These are phyloP conservation scores for Microcaecilia unicolor DNA, from an alignment of 2,797 vertebrate species.

Conservation along the genomic window DNA sequence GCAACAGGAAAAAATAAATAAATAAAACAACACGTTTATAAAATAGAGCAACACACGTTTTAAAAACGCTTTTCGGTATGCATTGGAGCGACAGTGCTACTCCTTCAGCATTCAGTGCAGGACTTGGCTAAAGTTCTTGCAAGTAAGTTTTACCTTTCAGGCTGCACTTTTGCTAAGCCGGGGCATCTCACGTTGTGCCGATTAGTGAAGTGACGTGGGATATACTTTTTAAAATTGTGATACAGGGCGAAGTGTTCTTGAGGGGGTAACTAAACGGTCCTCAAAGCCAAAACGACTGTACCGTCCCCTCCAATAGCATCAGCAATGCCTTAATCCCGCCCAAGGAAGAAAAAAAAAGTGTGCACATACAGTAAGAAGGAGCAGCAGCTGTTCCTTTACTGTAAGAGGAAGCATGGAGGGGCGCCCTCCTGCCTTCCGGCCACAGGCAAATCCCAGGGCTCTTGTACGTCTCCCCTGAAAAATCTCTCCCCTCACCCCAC, in stretches of 20 bases:
- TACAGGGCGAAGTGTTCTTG: slow-evolving; percentile 14
- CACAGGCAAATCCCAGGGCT: no score
- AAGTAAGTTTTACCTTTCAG: not conserved
- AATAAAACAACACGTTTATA: not conserved
- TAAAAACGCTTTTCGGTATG: no score
- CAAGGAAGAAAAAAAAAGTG: no score
- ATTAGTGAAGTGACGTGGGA: not conserved
- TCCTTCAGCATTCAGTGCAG: no score
- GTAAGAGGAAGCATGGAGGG: slow-evolving; percentile 10
- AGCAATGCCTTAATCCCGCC: slow-evolving; percentile 10
- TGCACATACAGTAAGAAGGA: slow-evolving; percentile 3
- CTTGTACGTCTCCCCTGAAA: no score
- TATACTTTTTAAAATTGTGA: slow-evolving; percentile 9
- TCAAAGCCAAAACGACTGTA: slow-evolving; percentile 7
- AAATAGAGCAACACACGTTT: no score
- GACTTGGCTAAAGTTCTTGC: no score
- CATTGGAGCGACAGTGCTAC: no score
- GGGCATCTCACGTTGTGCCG: slow-evolving; percentile 3
- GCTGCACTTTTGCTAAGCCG: not conserved
- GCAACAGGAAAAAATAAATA: not conserved
- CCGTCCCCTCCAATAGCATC: slow-evolving; percentile 18
- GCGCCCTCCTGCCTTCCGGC: no score
- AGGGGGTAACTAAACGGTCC: slow-evolving; percentile 12
- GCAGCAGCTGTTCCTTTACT: slow-evolving; percentile 6
- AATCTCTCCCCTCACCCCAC: not conserved